Evolutionary conservation across 2,797 vertebrate genomes (phyloP).

Genomic region (Tapera naevia): DNA sequence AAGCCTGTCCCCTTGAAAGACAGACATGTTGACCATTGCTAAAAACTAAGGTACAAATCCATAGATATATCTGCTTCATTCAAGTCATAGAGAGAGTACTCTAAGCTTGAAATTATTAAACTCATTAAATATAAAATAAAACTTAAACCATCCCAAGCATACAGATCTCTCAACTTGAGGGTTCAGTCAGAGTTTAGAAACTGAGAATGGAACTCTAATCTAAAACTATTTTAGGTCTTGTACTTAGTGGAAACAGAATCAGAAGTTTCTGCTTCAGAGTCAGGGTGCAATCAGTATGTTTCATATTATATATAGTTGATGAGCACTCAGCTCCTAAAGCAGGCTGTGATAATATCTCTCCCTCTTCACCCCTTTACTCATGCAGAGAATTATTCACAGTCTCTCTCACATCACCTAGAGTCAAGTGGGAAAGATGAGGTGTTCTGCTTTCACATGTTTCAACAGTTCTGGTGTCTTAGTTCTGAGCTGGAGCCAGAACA

Average conservation of each 20-base stretch:
- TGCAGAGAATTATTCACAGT: neutral
- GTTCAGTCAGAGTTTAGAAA: neutral
- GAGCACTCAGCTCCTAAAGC: neutral
- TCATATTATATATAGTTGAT: rapidly evolving
- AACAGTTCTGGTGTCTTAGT: neutral
- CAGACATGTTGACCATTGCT: rapidly evolving
- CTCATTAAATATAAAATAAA: neutral
- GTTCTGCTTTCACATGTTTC: neutral
- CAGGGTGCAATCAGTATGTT: neutral
- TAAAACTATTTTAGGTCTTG: neutral
- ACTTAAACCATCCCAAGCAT: neutral
- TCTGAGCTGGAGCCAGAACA: neutral
- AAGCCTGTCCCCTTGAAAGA: neutral
- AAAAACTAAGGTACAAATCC: neutral
- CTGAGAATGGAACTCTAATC: neutral
- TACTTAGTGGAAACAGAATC: neutral
- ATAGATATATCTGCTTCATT: neutral
- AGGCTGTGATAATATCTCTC: neutral
- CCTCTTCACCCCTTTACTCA: neutral
- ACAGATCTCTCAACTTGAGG: neutral
- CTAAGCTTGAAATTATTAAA: neutral
- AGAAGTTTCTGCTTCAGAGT: neutral
- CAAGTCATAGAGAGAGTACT: neutral
- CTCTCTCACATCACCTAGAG: rapidly evolving
- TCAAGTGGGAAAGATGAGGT: neutral